These are phyloP conservation scores for Xenus cinereus DNA, from an alignment of 2,113 vertebrate genomes.

Conservation along the genomic window DNA sequence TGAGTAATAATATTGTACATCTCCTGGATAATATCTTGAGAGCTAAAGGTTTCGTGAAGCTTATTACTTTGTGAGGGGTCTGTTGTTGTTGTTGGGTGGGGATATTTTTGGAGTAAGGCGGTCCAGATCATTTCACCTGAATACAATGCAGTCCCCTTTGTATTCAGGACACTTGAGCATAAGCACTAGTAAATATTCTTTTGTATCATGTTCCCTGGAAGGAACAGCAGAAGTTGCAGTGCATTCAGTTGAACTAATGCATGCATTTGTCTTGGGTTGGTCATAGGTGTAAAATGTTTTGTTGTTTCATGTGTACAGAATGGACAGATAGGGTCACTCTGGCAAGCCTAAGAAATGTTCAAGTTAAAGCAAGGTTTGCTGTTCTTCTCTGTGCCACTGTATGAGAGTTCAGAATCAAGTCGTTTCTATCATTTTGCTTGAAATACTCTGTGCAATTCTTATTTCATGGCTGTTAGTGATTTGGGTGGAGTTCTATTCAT, in stretches of 20 bases:
- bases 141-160: not conserved
- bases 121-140: not conserved
- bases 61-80: not conserved
- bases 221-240: not conserved
- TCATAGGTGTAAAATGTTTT: not conserved
- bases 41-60: not conserved
- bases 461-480: not conserved
- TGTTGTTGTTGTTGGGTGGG: not conserved
- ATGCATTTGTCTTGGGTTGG: not conserved
- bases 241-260: not conserved
- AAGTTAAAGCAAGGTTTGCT: not conserved
- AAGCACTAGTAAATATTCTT: not conserved
- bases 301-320: not conserved
- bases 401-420: not conserved
- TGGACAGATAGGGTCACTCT: not conserved
- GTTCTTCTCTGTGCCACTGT: not conserved
- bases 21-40: not conserved
- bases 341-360: not conserved
- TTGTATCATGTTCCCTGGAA: not conserved
- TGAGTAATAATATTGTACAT: not conserved
- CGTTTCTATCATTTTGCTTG: not conserved
- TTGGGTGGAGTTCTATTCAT: not conserved
- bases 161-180: not conserved
- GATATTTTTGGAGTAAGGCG: not conserved
- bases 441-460: not conserved